phyloP scores from a whole-genome alignment of 2,888 invertebrate genomes.

The Cybosia mesomella region DNA sequence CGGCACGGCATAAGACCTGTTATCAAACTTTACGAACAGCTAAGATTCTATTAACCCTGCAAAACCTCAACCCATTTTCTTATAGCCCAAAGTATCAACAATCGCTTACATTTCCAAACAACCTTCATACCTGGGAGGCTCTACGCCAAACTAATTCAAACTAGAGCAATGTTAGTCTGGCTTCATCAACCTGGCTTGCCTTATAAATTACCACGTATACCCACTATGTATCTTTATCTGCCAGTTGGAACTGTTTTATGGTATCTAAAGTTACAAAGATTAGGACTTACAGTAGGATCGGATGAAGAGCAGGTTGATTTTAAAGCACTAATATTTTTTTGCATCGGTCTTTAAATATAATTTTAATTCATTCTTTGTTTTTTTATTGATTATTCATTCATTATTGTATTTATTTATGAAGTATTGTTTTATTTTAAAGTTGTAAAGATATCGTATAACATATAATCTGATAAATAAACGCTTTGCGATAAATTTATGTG shows the following conservation, averaged over 20 bases:
- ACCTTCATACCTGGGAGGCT: slow-evolving; percentile 13
- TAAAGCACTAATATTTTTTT: background rate
- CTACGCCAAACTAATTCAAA: slow-evolving; percentile 42
- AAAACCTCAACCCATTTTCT: slow-evolving; percentile 11
- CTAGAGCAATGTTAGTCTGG: slow-evolving; percentile 33
- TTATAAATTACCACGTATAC: slow-evolving; percentile 61
- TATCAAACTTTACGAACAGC: slow-evolving; percentile 10
- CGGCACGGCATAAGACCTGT: background rate
- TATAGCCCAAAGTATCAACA: slow-evolving; percentile 21
- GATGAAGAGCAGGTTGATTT: slow-evolving; percentile 5
- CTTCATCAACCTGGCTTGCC: slow-evolving; percentile 45
- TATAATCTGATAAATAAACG: too few species aligned
- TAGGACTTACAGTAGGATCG: slow-evolving; percentile 35
- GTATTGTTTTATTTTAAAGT: too few species aligned
- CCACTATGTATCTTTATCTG: slow-evolving; percentile 64
- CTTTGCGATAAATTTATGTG: too few species aligned
- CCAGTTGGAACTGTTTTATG: slow-evolving; percentile 69
- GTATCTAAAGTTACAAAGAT: slow-evolving; percentile 63
- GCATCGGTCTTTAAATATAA: background rate
- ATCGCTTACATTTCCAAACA: slow-evolving; percentile 20
- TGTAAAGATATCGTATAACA: too few species aligned
- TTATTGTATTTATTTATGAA: too few species aligned
- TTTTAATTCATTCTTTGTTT: too few species aligned
- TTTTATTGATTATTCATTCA: too few species aligned
- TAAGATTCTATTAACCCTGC: slow-evolving; percentile 8